Percentiles rank a stretch among this genome's conserved stretches.
These are phyloP conservation scores for Ochropacha duplaris DNA, from an alignment of 2,888 invertebrate genomes.

Conservation along the genomic window DNA sequence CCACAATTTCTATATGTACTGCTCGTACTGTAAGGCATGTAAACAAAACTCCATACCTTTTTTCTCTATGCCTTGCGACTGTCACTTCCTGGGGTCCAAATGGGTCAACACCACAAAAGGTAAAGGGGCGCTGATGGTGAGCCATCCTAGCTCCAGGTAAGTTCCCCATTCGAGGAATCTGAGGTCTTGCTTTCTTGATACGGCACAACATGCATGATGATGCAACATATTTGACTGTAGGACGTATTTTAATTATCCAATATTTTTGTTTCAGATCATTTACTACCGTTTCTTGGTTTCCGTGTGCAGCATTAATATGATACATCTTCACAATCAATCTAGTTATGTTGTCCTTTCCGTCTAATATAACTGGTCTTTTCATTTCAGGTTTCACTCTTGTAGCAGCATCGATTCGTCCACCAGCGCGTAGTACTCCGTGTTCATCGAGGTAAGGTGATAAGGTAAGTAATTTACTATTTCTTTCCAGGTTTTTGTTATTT, in stretches of 20 bases:
- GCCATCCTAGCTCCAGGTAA: slow-evolving; percentile 13
- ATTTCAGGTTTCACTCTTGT: slow-evolving; percentile 5
- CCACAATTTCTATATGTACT: slow-evolving; percentile 21
- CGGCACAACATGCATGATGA: slow-evolving; percentile 10
- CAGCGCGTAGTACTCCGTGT: slow-evolving; percentile 8
- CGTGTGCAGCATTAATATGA: slow-evolving; percentile 16
- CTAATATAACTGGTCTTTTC: slow-evolving; percentile 17
- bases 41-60: slow-evolving; percentile 22
- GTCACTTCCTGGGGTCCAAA: slow-evolving; percentile 21
- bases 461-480: too few relatives aligned
- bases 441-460: too few relatives aligned
- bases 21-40: slow-evolving; percentile 27
- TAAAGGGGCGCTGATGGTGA: slow-evolving; percentile 17
- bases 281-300: slow-evolving; percentile 17
- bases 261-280: slow-evolving; percentile 26
- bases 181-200: slow-evolving; percentile 2
- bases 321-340: slow-evolving; percentile 16
- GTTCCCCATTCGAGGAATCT: slow-evolving; percentile 11
- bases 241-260: slow-evolving; percentile 21
- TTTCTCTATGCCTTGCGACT: slow-evolving; percentile 13
- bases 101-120: slow-evolving; percentile 16
- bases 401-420: slow-evolving; percentile 16
- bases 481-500: too few relatives aligned
- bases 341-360: slow-evolving; percentile 10
- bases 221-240: slow-evolving; percentile 11